phyloP scores from a whole-genome alignment of 1,140 invertebrate genomes.

The Neodiprion pinetum region DNA sequence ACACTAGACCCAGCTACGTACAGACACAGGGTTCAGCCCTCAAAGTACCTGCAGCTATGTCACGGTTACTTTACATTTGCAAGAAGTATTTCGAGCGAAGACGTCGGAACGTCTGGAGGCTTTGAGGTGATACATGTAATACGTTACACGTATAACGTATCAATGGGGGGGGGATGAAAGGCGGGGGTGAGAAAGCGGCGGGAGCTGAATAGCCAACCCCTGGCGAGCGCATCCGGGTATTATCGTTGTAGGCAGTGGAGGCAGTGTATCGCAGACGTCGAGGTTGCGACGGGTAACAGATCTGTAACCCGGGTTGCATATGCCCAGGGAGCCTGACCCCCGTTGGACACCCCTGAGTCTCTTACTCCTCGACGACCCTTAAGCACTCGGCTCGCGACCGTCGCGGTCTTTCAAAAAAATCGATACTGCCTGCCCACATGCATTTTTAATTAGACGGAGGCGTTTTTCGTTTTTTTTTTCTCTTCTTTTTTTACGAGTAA shows the following conservation, averaged over 20 bases:
- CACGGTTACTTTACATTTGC: background rate
- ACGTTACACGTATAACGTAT: background rate
- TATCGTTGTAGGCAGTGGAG: background rate
- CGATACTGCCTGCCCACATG: slow-evolving; percentile 6
- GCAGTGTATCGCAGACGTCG: background rate
- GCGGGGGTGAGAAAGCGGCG: background rate
- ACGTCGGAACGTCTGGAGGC: background rate
- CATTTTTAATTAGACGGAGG: slow-evolving; percentile 22
- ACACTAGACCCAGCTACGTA: background rate
- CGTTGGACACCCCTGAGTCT: background rate
- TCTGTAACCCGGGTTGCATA: background rate
- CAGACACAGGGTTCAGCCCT: no score
- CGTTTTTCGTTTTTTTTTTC: background rate
- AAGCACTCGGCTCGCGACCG: background rate
- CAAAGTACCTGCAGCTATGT: background rate
- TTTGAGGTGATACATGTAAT: background rate
- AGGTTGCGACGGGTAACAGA: background rate
- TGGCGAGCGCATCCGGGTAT: background rate
- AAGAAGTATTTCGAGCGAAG: background rate
- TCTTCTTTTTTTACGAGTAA: no score
- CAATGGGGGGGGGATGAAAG: background rate
- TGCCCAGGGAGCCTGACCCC: background rate
- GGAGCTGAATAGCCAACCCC: background rate
- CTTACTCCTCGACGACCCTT: background rate
- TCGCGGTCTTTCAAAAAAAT: slow-evolving; percentile 17